Base-by-base conservation (phyloP, 2,888 invertebrate genomes). In the Bruchidius siliquastri region DNA sequence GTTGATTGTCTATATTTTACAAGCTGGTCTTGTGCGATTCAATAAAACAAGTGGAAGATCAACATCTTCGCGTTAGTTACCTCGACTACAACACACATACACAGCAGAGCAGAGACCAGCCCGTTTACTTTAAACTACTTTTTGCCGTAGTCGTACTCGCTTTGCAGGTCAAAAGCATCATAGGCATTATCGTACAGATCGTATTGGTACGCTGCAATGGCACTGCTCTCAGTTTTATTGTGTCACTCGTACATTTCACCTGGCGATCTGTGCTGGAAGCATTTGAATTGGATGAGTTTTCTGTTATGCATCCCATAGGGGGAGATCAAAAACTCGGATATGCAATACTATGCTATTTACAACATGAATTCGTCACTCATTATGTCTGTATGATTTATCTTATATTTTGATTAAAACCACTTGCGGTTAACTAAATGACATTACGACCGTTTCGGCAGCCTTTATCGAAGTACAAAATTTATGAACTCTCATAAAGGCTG, bases 1-100 rank as follows among this genome's bases (percentile, higher is more conserved):
- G 71, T 71, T 21, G 32, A 30, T 30, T 71, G 30, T 71, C 71
- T 71, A 77, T 75, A 79, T 77, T 77, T 79, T 76, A 77, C 78
- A 77, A 77, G 71, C 77, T 76, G 74, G 77, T 78, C 78, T 75
- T 76, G 77, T 77, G 74, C 76, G 77, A 78, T 76, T 76, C 76
- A 75, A 78, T 77, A 77, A 77, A 78, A 78, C 77, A 77, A 78
- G 76, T 76, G 73, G 77, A 77, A 77, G 76, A 78, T 78, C 77
- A 76, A 78, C 78, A 77, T 77, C 77, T 77, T 76, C 71, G 74
- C 74, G 75, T 75, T 77, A 75, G 78, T 78, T 76, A 72, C 74
- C 74, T 76, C 73, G 76, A 49, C 49, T 49, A 49, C 49, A 49
- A 49, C 49, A 49, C 49, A 49, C 26, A n/a, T n/a, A 26, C 49